Evolutionary conservation across 2,888 invertebrate genomes (phyloP).

Genomic region (Aricia artaxerxes): DNA sequence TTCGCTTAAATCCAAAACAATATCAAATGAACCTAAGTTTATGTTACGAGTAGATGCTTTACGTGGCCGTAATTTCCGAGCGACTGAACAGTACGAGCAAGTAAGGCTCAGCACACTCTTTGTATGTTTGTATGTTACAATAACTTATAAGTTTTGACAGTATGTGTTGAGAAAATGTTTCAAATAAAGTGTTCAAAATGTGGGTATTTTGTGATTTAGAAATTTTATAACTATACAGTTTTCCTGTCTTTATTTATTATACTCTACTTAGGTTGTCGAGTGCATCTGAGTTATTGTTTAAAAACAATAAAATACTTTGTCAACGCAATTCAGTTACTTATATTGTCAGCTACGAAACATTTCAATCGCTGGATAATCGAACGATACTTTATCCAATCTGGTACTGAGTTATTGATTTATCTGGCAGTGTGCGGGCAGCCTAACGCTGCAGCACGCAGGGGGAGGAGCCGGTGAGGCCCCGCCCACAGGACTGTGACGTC

Average conservation of each 20-base stretch:
- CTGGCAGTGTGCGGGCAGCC: background rate
- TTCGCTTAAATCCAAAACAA: background rate
- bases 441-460: constrained; percentile 9
- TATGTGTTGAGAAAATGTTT: background rate
- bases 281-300: background rate
- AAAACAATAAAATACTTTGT: background rate
- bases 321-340: background rate
- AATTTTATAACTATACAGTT: no score
- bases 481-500: constrained; percentile 46
- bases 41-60: background rate
- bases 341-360: background rate
- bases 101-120: background rate
- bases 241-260: no score
- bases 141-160: background rate
- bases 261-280: background rate
- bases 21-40: background rate
- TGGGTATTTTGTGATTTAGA: no score
- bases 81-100: background rate
- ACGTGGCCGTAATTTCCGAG: background rate
- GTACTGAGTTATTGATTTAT: background rate
- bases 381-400: background rate
- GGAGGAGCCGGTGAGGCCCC: constrained; percentile 45
- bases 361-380: background rate
- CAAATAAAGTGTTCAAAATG: background rate
- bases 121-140: background rate